phyloP scores from a whole-genome alignment of 2,888 invertebrate species.

The Mesopsocus fuscifrons region DNA sequence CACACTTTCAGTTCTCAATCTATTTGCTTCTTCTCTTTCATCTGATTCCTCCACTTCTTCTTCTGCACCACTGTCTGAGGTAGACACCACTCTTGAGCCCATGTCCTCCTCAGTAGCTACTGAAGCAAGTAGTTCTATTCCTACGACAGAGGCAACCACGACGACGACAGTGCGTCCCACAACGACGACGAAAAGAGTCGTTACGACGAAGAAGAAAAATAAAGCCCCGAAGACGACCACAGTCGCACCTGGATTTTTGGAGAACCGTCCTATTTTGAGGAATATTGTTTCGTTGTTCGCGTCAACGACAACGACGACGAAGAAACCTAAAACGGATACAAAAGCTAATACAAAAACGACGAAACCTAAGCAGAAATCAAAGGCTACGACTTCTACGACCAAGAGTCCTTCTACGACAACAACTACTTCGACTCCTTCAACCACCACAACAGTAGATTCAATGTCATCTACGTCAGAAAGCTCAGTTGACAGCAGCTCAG shows the following conservation, averaged over 20 bases:
- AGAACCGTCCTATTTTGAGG: conserved; percentile 2
- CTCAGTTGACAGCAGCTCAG: conserved; percentile 5
- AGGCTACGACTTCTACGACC: conserved; percentile 17
- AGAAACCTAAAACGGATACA: conserved; percentile 18
- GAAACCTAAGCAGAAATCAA: conserved; percentile 16
- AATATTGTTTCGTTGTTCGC: neutral
- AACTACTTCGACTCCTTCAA: conserved; percentile 15
- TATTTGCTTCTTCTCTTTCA: conserved; percentile 5
- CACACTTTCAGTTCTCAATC: conserved; percentile 5
- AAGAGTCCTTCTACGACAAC: conserved; percentile 15
- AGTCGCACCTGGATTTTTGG: neutral
- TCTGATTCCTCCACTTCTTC: neutral
- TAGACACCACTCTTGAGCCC: neutral
- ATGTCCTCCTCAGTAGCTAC: conserved; percentile 11
- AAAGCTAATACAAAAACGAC: conserved; percentile 13
- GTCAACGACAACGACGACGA: conserved; percentile 13
- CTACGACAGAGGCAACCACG: conserved; percentile 16
- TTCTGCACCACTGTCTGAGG: neutral
- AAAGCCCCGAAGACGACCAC: conserved; percentile 11
- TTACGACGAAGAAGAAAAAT: conserved; percentile 1
- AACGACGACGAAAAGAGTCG: conserved; percentile 1
- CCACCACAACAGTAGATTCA: conserved; percentile 13
- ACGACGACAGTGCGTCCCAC: conserved; percentile 1
- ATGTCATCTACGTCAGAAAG: too few species aligned
- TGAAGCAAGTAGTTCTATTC: conserved; percentile 13